Evolutionary conservation across 2,113 vertebrate genomes (phyloP).

Genomic region (Phaethon lepturus): DNA sequence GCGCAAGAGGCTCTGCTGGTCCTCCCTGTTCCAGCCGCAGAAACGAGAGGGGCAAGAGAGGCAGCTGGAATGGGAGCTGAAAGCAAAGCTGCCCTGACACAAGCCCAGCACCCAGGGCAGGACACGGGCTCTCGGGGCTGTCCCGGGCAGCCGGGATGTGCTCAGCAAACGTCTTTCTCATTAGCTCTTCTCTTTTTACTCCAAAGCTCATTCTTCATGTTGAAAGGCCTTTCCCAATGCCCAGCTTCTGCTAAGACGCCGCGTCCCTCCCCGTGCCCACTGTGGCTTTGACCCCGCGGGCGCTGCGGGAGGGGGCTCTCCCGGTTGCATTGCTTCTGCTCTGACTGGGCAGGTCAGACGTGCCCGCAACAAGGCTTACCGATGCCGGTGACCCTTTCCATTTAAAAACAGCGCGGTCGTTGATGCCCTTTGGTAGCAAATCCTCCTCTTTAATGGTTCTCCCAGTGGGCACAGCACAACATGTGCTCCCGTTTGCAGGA

Average conservation of each 20-base stretch:
- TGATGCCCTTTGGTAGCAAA: neutral
- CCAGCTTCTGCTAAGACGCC: neutral
- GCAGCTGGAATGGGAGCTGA: neutral
- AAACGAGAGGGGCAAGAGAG: neutral
- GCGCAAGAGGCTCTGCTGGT: neutral
- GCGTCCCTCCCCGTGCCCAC: neutral
- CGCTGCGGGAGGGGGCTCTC: neutral
- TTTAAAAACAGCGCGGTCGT: neutral
- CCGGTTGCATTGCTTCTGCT: neutral
- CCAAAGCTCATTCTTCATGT: neutral
- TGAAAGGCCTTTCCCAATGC: neutral
- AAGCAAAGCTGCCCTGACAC: neutral
- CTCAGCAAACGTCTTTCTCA: neutral
- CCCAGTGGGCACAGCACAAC: neutral
- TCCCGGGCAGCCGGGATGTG: neutral
- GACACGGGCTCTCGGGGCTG: neutral
- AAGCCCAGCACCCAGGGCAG: neutral
- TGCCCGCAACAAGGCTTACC: neutral
- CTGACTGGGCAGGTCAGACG: fast-evolving
- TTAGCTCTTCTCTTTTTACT: neutral
- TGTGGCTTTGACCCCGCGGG: neutral
- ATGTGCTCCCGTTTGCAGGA: neutral
- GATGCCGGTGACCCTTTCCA: neutral
- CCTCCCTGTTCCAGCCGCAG: neutral
- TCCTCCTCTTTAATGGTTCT: neutral